Conservation (phyloP, 2,797 vertebrate species). For the Oreochromis mossambicus region DNA sequence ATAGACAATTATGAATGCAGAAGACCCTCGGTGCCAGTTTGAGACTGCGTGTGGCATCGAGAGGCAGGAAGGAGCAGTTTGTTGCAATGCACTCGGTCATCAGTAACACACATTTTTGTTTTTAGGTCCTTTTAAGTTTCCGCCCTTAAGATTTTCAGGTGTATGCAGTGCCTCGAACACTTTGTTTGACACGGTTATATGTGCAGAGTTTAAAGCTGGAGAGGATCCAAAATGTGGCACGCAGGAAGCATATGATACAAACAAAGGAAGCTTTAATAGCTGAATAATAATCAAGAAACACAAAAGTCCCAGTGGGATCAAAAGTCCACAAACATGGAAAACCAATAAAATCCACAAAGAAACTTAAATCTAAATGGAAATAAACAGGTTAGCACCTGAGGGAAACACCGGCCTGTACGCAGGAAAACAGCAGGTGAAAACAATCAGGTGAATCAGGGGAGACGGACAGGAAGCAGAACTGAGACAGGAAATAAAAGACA, state of each 20-base stretch:
- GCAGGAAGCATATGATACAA: not conserved
- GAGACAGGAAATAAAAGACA: not conserved
- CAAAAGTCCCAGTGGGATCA: not conserved
- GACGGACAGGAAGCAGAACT: not conserved
- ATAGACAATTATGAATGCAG: not conserved
- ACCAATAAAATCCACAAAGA: not conserved
- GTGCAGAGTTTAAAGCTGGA: not conserved
- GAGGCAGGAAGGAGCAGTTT: not conserved
- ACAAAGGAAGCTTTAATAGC: not conserved
- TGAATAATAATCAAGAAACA: not conserved
- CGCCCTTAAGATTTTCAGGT: rapidly evolving
- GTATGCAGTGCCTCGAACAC: rapidly evolving
- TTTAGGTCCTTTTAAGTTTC: not conserved
- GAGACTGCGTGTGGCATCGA: too few relatives aligned
- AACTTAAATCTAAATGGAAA: not conserved
- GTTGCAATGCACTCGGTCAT: rapidly evolving
- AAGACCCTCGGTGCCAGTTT: too few relatives aligned
- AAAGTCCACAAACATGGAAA: not conserved
- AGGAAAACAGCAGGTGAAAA: not conserved
- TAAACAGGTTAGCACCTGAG: not conserved
- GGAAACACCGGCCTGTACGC: not conserved
- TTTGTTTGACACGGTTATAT: not conserved
- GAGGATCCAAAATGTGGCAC: not conserved
- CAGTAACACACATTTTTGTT: not conserved
- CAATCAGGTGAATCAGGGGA: not conserved